A percentile compares a stretch with the other conserved stretches of the same genome.
Conservation (phyloP, 2,113 vertebrate species). For the Microtus montanus region DNA sequence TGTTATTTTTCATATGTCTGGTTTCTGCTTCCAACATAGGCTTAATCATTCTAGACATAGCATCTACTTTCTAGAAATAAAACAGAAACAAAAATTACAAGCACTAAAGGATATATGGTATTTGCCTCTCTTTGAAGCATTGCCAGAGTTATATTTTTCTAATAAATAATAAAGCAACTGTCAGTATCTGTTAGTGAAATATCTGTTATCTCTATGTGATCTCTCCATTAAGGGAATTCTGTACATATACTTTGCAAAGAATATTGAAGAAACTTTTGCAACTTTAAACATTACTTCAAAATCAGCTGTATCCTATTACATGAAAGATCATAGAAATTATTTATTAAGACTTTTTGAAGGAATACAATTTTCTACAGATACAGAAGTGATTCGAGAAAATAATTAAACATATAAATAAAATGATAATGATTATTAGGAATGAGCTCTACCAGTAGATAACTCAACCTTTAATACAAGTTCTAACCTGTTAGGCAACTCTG, state of each 20-base stretch:
- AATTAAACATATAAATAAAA: background rate
- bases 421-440: background rate
- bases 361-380: background rate
- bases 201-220: background rate
- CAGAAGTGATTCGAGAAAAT: background rate
- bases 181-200: background rate
- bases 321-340: background rate
- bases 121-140: background rate
- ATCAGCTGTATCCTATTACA: background rate
- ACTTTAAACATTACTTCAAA: conserved; percentile 34
- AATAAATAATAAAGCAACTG: background rate
- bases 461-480: background rate
- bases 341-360: background rate
- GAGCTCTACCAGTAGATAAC: background rate
- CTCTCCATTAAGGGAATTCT: background rate
- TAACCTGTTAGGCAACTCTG: background rate
- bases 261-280: background rate
- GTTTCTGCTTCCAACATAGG: background rate
- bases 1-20: background rate
- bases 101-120: background rate
- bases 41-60: background rate
- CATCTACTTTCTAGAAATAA: background rate
- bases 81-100: background rate
- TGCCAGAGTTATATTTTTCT: background rate
- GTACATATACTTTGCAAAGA: background rate